Evolutionary conservation across 2,113 vertebrate species (phyloP), one percentile per base, ranked within the genome.

Genomic region (Onychostoma macrolepis): DNA sequence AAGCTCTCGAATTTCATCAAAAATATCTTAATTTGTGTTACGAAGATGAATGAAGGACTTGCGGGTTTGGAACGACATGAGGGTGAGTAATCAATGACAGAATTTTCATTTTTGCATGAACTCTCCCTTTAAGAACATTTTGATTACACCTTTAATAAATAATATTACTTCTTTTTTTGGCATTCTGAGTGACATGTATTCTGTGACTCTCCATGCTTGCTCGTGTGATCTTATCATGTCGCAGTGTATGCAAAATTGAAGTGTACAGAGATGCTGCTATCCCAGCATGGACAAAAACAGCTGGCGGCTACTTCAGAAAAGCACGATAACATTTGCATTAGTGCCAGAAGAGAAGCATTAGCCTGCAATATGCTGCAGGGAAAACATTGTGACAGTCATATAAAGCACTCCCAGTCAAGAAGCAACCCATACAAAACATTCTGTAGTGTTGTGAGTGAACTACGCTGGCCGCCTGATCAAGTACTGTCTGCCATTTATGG

Each of bases 311-410:
- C 61, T 30, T 26, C 3, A 65, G 58, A 19, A 67, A n/a, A 63
- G 33, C 41, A 11, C 21, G 48, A 10, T 65, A 65, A 24, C 41
- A 65, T 85, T 38, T 36, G 69, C 41, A 85, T 77, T 86, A 30
- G 71, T 69, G 50, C 72, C 33, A 65, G 65, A 53, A 74, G 53
- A 74, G 12, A 53, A 48, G 80, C 63, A 83, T 83, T 83, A 71
- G 58, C 41, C 85, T 80, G 21, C 61, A 86, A 50, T 50, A 45
- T 13, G 63, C 26, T 50, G 43, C 80, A 50, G 63, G 43, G 63
- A 88, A 56, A 36, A 38, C 50, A 48, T 36, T 2, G 33, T 38
- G 33, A 80, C 53, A 48, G 38, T 82, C 38, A 48, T 17, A 61
- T 43, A 83, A 43, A 33, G 41, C 63, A 69, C 28, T 63, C 11